Conservation (phyloP, 2,113 vertebrate genomes). For the Hyaena hyaena region DNA sequence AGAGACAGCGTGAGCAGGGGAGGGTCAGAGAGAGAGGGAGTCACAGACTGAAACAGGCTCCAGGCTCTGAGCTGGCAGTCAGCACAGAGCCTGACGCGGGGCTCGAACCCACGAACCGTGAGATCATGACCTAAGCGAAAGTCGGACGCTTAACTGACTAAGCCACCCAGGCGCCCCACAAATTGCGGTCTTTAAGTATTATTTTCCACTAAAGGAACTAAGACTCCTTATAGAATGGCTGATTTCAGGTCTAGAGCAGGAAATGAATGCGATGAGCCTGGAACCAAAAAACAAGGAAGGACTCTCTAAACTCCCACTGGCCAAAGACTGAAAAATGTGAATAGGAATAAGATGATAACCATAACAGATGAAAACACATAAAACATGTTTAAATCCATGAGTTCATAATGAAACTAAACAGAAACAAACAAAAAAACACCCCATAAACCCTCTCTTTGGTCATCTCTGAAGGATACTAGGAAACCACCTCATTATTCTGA, state of each 20-base stretch:
- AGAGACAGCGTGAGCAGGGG: too few species aligned
- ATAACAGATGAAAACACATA: conserved; percentile 29
- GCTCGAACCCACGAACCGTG: too few species aligned
- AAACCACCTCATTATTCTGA: conserved; percentile 23
- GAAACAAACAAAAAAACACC: neutral
- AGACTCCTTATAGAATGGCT: conserved; percentile 12
- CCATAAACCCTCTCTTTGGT: neutral
- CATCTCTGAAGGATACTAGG: neutral
- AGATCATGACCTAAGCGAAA: too few species aligned
- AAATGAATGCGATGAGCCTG: conserved; percentile 5
- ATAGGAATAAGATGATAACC: neutral
- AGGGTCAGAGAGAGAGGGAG: too few species aligned
- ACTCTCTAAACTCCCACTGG: neutral
- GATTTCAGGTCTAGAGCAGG: neutral
- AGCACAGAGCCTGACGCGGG: too few species aligned
- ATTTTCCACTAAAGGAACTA: conserved; percentile 26
- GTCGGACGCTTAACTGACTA: too few species aligned
- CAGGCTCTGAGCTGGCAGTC: too few species aligned
- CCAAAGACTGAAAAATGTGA: neutral
- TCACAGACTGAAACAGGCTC: too few species aligned
- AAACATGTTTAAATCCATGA: conserved; percentile 38
- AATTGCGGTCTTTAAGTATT: neutral
- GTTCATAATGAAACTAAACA: conserved; percentile 49
- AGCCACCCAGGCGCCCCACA: neutral
- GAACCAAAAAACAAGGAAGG: conserved; percentile 10